Percentiles rank a stretch among this genome's conserved stretches.
These are phyloP conservation scores for Omphaloscelis lunosa DNA, from an alignment of 2,888 invertebrate species.

Conservation along the genomic window DNA sequence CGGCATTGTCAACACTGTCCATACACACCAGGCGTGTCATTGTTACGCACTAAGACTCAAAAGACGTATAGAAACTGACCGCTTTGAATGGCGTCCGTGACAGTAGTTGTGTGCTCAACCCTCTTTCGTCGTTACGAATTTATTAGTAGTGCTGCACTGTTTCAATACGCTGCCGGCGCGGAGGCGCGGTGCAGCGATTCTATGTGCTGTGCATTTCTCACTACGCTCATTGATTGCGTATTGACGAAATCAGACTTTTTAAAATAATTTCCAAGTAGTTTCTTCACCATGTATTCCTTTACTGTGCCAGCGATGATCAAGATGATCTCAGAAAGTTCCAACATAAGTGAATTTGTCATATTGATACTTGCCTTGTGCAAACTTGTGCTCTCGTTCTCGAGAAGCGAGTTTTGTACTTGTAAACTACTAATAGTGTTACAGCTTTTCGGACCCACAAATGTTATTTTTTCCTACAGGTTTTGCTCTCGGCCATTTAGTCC, in stretches of 20 bases:
- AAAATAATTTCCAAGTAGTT: not conserved
- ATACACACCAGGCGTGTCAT: not conserved
- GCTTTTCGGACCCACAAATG: not conserved
- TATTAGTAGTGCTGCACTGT: not conserved
- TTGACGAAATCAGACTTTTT: not conserved
- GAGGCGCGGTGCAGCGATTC: not conserved
- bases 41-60: not conserved
- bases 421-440: not conserved
- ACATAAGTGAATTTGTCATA: not conserved
- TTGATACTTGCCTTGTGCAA: not conserved
- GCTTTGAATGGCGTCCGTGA: not conserved
- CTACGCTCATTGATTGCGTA: not conserved
- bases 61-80: not conserved
- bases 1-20: not conserved
- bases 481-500: constrained; percentile 94
- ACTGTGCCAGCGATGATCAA: not conserved
- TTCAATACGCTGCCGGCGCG: not conserved
- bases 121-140: not conserved
- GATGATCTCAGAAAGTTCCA: not conserved
- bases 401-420: not conserved
- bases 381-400: not conserved
- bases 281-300: not conserved
- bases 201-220: not conserved
- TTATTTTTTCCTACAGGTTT: constrained; percentile 89
- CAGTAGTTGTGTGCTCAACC: not conserved